Evolutionary conservation across 2,113 vertebrate genomes (phyloP).

Genomic region (Formicarius rufipectus): DNA sequence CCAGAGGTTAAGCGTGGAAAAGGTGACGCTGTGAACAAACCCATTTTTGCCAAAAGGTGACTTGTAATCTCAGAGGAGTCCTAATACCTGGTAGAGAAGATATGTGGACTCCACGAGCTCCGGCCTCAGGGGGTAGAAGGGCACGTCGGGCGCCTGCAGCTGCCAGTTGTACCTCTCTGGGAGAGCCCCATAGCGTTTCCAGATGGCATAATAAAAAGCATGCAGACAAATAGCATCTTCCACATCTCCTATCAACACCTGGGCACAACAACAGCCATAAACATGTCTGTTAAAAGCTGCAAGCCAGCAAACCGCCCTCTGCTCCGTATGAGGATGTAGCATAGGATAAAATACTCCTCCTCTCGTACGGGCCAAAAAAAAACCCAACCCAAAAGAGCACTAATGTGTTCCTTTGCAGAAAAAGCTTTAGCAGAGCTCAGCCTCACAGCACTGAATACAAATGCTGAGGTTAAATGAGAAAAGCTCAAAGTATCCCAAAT

Average conservation of each 20-base stretch:
- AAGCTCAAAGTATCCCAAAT: background rate
- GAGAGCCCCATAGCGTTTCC: slow-evolving; percentile 95
- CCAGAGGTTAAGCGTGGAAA: background rate
- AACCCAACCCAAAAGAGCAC: too few species aligned
- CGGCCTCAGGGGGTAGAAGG: slow-evolving; percentile 93
- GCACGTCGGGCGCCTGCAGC: slow-evolving; percentile 92
- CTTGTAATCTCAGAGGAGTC: background rate
- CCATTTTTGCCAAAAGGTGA: background rate
- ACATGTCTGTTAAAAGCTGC: fast-evolving
- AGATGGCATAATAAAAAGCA: slow-evolving; percentile 98
- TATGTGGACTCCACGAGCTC: slow-evolving; percentile 97
- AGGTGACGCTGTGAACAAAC: background rate
- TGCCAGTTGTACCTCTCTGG: slow-evolving; percentile 99
- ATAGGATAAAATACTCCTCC: background rate
- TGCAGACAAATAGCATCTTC: slow-evolving; percentile 98
- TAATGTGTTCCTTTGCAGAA: background rate
- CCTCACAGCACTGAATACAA: background rate
- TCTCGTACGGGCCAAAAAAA: background rate
- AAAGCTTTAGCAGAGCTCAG: background rate
- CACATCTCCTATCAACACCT: slow-evolving; percentile 95
- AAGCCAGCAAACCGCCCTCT: background rate
- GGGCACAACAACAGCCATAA: background rate
- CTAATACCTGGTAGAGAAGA: slow-evolving; percentile 91
- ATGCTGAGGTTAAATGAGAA: background rate
- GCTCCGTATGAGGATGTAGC: background rate